Evolutionary conservation across 1,140 invertebrate species (phyloP).

Genomic region (Pomacea maculata): DNA sequence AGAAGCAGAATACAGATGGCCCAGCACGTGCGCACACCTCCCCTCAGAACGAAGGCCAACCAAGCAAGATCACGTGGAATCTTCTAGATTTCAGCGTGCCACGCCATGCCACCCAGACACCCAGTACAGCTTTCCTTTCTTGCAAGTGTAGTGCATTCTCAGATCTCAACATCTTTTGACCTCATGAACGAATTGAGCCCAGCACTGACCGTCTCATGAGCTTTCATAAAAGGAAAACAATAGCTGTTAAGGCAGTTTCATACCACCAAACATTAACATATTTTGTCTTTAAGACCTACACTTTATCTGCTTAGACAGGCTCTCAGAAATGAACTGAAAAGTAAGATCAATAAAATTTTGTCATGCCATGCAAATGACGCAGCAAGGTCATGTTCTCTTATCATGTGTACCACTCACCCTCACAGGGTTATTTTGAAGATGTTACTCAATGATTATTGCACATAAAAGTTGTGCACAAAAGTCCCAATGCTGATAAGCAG

Average conservation of each 20-base stretch:
- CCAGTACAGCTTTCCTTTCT: not conserved
- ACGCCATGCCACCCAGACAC: constrained; percentile 15
- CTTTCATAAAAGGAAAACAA: constrained; percentile 24
- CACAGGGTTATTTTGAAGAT: too few species aligned
- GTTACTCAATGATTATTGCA: too few species aligned
- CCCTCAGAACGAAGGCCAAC: not conserved
- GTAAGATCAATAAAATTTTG: too few species aligned
- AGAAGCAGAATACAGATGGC: constrained; percentile 2
- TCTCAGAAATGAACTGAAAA: too few species aligned
- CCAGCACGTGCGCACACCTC: constrained; percentile 2
- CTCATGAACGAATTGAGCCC: constrained; percentile 20
- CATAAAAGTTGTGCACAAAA: too few species aligned
- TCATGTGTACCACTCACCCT: too few species aligned
- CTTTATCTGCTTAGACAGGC: too few species aligned
- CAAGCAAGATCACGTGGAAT: constrained; percentile 12
- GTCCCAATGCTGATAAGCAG: too few species aligned
- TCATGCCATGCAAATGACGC: too few species aligned
- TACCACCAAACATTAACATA: not conserved
- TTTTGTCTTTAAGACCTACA: not conserved
- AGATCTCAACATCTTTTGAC: constrained; percentile 24
- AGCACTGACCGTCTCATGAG: constrained; percentile 9
- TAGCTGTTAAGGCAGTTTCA: constrained; percentile 19
- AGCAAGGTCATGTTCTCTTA: too few species aligned
- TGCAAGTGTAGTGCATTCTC: constrained; percentile 17
- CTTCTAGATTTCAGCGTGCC: constrained; percentile 1